Percentiles rank a stretch among this genome's conserved stretches.
phyloP scores from a whole-genome alignment of 2,797 vertebrate species.

The Enteromius fasciolatus region DNA sequence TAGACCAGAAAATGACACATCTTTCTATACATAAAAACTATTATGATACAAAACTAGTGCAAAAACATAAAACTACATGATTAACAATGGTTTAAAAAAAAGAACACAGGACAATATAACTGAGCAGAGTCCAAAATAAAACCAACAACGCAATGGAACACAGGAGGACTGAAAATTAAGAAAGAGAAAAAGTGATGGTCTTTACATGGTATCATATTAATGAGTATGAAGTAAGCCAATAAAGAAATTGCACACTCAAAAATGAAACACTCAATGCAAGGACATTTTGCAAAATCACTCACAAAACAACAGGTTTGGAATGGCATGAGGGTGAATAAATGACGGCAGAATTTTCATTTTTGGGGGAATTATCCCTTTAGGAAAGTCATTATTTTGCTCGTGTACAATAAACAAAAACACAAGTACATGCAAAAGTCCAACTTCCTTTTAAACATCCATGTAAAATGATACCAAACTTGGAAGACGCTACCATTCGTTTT shows the following conservation, averaged over 20 bases:
- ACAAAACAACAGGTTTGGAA: neutral
- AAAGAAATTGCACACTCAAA: conserved; percentile 16
- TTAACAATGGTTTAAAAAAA: conserved; percentile 60
- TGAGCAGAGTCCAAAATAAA: conserved; percentile 61
- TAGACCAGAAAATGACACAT: neutral
- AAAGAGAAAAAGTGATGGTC: neutral
- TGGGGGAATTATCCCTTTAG: neutral
- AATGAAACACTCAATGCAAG: neutral
- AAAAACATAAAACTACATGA: conserved; percentile 54
- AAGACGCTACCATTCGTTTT: conserved; percentile 4
- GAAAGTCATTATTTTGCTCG: neutral
- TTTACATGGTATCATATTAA: neutral
- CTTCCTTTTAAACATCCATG: neutral
- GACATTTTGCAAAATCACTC: neutral
- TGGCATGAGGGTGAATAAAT: conserved; percentile 5
- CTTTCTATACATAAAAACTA: neutral
- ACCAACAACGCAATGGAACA: neutral
- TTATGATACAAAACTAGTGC: conserved; percentile 22
- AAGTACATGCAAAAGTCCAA: neutral
- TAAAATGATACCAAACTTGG: neutral
- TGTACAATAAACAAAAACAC: neutral
- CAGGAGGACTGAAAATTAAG: neutral
- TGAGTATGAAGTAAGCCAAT: neutral
- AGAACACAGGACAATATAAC: neutral
- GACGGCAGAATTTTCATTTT: neutral